Conservation (phyloP, 1,140 invertebrate species). For the Dinoponera quadriceps region DNA sequence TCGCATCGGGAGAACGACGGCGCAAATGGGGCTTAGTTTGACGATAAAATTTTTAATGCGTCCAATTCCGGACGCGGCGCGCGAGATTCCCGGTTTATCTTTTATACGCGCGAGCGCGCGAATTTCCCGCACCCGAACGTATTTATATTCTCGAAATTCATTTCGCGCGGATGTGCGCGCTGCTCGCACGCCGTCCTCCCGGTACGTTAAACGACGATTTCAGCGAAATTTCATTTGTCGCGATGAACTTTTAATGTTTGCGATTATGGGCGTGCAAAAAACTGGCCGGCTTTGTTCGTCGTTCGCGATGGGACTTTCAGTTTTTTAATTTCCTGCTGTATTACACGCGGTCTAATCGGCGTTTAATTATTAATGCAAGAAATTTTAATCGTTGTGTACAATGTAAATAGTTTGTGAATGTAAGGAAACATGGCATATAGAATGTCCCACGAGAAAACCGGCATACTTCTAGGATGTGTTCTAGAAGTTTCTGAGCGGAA, state of each 20-base stretch:
- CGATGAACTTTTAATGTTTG: constrained; percentile 16
- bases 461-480: too few species aligned
- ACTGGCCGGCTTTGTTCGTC: not conserved
- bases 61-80: not conserved
- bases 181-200: not conserved
- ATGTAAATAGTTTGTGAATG: too few species aligned
- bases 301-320: too few species aligned
- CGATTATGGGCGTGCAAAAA: not conserved
- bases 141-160: constrained; percentile 48
- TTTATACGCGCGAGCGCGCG: constrained; percentile 6
- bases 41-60: constrained; percentile 14
- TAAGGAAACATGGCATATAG: too few species aligned
- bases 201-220: constrained; percentile 13
- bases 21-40: constrained; percentile 1
- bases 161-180: not conserved
- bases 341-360: too few species aligned
- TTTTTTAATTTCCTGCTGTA: not conserved
- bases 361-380: too few species aligned
- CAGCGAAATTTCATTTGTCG: constrained; percentile 13
- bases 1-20: not conserved
- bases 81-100: not conserved
- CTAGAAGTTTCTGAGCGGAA: too few species aligned
- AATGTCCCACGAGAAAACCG: too few species aligned
- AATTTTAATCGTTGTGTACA: too few species aligned
- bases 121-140: constrained; percentile 17